A percentile compares a stretch with the other conserved stretches of the same genome.
Evolutionary conservation across 2,797 vertebrate species (phyloP).

Genomic region (Syngnathus rostellatus): DNA sequence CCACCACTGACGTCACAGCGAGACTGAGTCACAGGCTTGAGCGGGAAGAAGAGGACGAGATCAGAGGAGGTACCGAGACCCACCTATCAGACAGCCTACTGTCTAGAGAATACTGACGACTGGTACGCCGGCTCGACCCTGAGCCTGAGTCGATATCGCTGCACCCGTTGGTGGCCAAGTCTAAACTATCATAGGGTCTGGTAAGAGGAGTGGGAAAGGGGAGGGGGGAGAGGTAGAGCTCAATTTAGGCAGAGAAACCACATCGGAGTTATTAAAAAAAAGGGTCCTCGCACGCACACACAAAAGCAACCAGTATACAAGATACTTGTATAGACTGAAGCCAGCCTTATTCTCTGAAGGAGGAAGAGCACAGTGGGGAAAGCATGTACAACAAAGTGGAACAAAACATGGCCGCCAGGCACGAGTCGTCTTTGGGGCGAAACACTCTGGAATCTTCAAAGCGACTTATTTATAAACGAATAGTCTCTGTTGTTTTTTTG

Average conservation of each 20-base stretch:
- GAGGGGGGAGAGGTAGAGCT: slow-evolving; percentile 64
- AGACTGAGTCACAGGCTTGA: slow-evolving; percentile 76
- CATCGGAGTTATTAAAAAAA: slow-evolving; percentile 5
- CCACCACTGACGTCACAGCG: slow-evolving; percentile 77
- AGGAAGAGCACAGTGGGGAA: slow-evolving; percentile 52
- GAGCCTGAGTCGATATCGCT: slow-evolving; percentile 92
- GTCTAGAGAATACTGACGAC: slow-evolving; percentile 88
- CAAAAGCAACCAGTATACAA: slow-evolving; percentile 55
- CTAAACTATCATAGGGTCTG: slow-evolving; percentile 93
- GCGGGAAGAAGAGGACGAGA: slow-evolving; percentile 52
- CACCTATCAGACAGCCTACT: slow-evolving; percentile 91
- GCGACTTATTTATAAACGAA: slow-evolving; percentile 12
- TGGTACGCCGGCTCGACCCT: slow-evolving; percentile 85
- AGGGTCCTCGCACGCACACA: slow-evolving; percentile 8
- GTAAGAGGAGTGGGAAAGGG: slow-evolving; percentile 60
- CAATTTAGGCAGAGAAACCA: slow-evolving; percentile 33
- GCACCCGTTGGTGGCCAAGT: slow-evolving; percentile 86
- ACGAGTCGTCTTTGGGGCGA: slow-evolving; percentile 20
- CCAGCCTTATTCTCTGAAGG: slow-evolving; percentile 50
- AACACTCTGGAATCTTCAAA: slow-evolving; percentile 7
- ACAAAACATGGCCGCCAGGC: slow-evolving; percentile 36
- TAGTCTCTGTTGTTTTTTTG: slow-evolving; percentile 4
- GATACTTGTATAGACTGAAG: slow-evolving; percentile 61
- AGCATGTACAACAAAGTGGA: slow-evolving; percentile 44
- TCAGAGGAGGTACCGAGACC: slow-evolving; percentile 67